phyloP scores from a whole-genome alignment of 1,140 invertebrate species.

The Adelges cooleyi region DNA sequence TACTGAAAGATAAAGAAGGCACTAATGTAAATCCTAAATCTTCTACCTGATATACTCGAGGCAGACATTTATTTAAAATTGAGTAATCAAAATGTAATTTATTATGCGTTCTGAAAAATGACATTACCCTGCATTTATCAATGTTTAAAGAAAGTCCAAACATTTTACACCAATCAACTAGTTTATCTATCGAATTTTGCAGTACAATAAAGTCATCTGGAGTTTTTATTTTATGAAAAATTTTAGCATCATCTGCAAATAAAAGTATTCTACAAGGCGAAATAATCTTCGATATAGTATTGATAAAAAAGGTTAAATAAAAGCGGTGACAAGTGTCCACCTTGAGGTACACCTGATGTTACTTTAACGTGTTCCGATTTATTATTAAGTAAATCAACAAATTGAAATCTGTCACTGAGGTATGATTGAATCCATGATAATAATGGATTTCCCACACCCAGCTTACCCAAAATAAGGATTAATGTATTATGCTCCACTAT shows the following conservation, averaged over 20 bases:
- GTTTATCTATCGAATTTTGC: background rate
- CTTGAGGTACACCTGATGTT: background rate
- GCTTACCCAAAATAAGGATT: background rate
- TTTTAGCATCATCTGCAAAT: no score
- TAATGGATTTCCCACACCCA: background rate
- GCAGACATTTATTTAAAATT: background rate
- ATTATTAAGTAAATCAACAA: background rate
- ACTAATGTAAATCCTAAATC: background rate
- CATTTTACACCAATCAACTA: background rate
- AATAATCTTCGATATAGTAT: no score
- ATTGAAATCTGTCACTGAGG: background rate
- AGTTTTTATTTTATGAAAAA: no score
- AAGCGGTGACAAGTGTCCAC: background rate
- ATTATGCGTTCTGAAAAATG: background rate
- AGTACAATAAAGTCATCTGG: background rate
- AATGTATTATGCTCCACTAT: background rate
- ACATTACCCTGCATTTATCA: background rate
- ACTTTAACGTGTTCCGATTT: background rate
- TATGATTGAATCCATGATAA: conserved; percentile 6
- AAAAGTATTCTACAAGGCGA: no score
- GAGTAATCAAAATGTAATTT: background rate
- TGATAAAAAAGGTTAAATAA: no score
- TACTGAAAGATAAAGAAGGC: background rate
- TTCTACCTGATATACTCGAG: background rate
- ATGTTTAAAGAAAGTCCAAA: background rate